Evolutionary conservation across 2,888 invertebrate species (phyloP).

Genomic region (Mesorhabditis sp.): DNA sequence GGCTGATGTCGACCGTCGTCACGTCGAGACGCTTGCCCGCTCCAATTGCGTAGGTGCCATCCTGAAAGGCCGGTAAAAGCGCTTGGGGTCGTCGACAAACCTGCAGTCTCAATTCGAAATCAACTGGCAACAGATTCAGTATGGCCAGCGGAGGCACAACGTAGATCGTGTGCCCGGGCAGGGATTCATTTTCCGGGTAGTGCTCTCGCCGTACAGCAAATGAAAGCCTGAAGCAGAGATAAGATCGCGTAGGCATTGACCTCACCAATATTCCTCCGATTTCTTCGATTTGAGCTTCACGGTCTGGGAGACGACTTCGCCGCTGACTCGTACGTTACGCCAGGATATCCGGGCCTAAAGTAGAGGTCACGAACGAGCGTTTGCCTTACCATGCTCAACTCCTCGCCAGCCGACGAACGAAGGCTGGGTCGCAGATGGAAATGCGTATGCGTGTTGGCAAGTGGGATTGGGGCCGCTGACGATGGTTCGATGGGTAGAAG

Average conservation of each 20-base stretch:
- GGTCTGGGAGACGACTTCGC: conserved; percentile 27
- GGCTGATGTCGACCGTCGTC: conserved; percentile 57
- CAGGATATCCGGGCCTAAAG: conserved; percentile 24
- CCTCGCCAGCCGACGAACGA: not conserved
- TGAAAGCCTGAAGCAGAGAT: conserved; percentile 68
- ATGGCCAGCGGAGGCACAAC: conserved; percentile 76
- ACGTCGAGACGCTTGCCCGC: conserved; percentile 61
- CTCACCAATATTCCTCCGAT: not conserved
- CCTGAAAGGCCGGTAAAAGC: conserved; percentile 10
- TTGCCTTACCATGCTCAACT: no score
- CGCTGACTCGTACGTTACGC: conserved; percentile 24
- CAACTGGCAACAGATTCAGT: conserved; percentile 78
- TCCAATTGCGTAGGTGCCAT: conserved; percentile 55
- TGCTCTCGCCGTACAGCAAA: conserved; percentile 70
- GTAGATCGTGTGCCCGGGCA: conserved; percentile 82
- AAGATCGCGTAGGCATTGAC: not conserved
- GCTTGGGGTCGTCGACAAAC: not conserved
- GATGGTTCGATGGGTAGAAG: not conserved
- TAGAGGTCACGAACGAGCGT: not conserved
- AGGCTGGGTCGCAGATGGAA: not conserved
- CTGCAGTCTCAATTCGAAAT: conserved; percentile 59
- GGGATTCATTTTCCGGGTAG: conserved; percentile 67
- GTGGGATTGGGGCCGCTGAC: not conserved
- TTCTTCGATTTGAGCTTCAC: conserved; percentile 20
- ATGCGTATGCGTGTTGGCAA: not conserved